These are phyloP conservation scores for Periparus ater DNA, from an alignment of 2,797 vertebrate species.

Conservation along the genomic window DNA sequence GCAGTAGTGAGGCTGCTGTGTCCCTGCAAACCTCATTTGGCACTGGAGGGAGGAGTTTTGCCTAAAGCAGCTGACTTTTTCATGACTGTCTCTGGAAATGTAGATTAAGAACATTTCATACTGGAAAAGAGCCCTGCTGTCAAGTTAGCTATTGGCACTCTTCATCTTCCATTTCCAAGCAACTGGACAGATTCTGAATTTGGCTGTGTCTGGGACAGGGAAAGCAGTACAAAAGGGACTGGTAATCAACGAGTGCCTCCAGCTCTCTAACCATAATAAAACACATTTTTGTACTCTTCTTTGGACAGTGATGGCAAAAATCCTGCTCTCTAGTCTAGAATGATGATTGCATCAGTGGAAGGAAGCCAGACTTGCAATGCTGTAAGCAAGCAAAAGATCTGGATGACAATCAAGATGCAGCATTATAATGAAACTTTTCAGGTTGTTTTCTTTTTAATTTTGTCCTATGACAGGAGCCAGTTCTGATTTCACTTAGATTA, in stretches of 20 bases:
- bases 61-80: conserved; percentile 1
- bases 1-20: background rate
- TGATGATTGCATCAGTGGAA: background rate
- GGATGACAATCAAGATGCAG: background rate
- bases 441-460: background rate
- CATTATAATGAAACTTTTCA: background rate
- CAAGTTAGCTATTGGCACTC: background rate
- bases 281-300: background rate
- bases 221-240: background rate
- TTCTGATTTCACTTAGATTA: background rate
- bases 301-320: background rate
- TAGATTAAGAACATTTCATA: conserved; percentile 30
- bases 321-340: background rate
- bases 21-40: conserved; percentile 17
- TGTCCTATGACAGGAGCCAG: background rate
- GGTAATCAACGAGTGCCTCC: background rate
- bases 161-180: background rate
- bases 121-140: conserved; percentile 5
- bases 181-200: background rate
- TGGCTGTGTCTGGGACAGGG: background rate
- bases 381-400: conserved; percentile 12
- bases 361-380: conserved; percentile 10
- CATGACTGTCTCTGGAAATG: conserved; percentile 4
- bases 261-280: conserved; percentile 8
- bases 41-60: background rate